A percentile compares a stretch with the other conserved stretches of the same genome.
Evolutionary conservation across 2,888 invertebrate species (phyloP).

Genomic region (Drosophila paucipuncta): DNA sequence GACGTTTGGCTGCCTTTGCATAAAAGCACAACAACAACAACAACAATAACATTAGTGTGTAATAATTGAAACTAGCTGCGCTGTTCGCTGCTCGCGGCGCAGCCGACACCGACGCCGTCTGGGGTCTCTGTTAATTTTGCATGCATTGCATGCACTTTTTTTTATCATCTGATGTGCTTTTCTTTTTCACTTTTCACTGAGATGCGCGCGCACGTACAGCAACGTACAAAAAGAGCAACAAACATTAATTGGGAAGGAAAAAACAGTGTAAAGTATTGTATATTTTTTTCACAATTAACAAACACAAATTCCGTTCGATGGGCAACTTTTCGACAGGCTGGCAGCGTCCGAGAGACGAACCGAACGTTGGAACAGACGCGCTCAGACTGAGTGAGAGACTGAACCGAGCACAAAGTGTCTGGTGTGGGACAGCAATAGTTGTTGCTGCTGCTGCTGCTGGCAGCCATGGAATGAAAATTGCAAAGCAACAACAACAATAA

Average conservation of each 20-base stretch:
- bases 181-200: constrained; percentile 52
- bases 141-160: constrained; percentile 57
- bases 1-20: constrained; percentile 57
- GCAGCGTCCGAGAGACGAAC: constrained; percentile 56
- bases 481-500: constrained; percentile 44
- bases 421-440: constrained; percentile 12
- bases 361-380: constrained; percentile 62
- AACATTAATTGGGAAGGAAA: constrained; percentile 37
- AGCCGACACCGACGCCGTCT: constrained; percentile 20
- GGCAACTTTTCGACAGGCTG: constrained; percentile 48
- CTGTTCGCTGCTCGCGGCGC: constrained; percentile 26
- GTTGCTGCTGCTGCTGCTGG: constrained; percentile 19
- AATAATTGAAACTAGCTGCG: constrained; percentile 59
- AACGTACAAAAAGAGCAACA: constrained; percentile 26
- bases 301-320: constrained; percentile 41
- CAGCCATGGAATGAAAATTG: constrained; percentile 58
- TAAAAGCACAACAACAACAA: constrained; percentile 47
- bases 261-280: constrained; percentile 10
- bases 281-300: constrained; percentile 64
- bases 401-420: constrained; percentile 26
- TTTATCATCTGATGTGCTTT: constrained; percentile 24
- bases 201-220: constrained; percentile 34
- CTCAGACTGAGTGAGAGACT: constrained; percentile 45
- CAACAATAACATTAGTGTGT: constrained; percentile 32
- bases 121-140: constrained; percentile 48